Conservation (phyloP, 2,797 vertebrate species). For the Hemibagrus guttatus region DNA sequence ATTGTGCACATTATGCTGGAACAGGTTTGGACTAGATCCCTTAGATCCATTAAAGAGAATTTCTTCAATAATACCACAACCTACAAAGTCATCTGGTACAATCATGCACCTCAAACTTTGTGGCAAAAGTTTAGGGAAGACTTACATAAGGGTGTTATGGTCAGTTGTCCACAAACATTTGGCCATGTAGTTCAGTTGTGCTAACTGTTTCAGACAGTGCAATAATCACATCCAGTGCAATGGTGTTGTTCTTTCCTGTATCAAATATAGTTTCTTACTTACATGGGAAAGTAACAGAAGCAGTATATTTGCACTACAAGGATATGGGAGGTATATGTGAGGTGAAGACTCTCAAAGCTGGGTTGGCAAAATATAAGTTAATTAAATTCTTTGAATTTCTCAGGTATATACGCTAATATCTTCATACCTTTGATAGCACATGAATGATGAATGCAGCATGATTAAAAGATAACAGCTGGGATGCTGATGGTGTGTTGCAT, state of each 20-base stretch:
- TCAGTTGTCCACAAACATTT: not conserved
- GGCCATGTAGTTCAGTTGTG: not conserved
- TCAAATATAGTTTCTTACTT: not conserved
- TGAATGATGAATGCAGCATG: conserved; percentile 15
- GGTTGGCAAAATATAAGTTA: not conserved
- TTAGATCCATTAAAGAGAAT: not conserved
- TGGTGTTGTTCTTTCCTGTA: not conserved
- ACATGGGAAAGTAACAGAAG: not conserved
- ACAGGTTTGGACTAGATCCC: not conserved
- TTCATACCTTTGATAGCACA: not conserved
- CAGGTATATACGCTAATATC: not conserved
- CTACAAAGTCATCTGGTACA: not conserved
- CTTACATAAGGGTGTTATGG: not conserved
- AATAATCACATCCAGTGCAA: not conserved
- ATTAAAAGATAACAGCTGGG: not conserved
- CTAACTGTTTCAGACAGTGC: conserved; percentile 9
- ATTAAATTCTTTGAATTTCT: not conserved
- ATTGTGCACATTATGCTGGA: not conserved
- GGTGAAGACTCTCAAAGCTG: not conserved
- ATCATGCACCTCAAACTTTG: not conserved
- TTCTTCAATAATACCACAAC: not conserved
- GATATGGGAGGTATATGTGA: not conserved
- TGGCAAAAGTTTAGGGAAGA: not conserved
- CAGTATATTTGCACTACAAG: not conserved
- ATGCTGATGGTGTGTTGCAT: not conserved